Evolutionary conservation across 2,797 vertebrate species (phyloP).

Genomic region (Cryptoprocta ferox): DNA sequence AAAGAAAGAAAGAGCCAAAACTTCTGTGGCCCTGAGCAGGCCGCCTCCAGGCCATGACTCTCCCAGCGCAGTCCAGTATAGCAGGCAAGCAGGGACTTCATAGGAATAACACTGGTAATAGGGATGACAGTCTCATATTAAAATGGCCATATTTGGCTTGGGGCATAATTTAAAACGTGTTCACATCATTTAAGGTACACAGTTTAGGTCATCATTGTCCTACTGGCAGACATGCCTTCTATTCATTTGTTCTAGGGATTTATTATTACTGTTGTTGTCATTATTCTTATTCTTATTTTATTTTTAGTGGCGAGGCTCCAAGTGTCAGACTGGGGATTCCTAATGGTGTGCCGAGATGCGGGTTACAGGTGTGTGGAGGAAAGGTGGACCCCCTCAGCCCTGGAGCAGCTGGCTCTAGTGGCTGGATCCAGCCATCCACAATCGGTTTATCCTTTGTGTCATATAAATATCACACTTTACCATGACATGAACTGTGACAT

Average conservation of each 20-base stretch:
- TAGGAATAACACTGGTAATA: background rate
- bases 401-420: background rate
- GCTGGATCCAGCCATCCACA: background rate
- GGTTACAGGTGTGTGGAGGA: background rate
- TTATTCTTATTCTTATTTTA: background rate
- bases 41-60: background rate
- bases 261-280: background rate
- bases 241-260: background rate
- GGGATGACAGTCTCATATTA: background rate
- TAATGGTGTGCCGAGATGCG: background rate
- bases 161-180: background rate
- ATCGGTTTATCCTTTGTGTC: background rate
- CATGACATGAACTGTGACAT: background rate
- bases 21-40: background rate
- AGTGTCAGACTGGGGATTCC: background rate
- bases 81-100: background rate
- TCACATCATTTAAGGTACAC: background rate
- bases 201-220: background rate
- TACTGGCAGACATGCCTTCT: background rate
- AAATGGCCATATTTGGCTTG: background rate
- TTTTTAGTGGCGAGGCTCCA: background rate
- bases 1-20: no score
- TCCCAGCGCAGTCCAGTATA: no score
- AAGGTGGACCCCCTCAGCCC: no score
- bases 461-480: background rate